phyloP scores from a whole-genome alignment of 1,140 invertebrate genomes.

The Chironomus tepperi region DNA sequence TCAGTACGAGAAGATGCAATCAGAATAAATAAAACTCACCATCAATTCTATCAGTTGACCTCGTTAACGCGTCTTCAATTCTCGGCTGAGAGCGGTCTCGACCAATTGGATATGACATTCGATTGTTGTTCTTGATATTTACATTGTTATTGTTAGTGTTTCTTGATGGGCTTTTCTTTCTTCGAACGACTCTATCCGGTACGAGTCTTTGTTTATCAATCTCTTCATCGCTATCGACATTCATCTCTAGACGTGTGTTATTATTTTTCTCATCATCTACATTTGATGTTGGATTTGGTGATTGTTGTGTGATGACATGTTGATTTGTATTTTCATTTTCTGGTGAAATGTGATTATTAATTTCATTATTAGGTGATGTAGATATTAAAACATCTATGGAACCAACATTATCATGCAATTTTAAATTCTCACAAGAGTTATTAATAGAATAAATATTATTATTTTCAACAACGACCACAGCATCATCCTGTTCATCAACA shows the following conservation, averaged over 20 bases:
- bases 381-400: not conserved
- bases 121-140: conserved; percentile 53
- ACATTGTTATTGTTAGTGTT: conserved; percentile 27
- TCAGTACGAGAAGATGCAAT: too few relatives aligned
- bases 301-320: conserved; percentile 25
- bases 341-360: conserved; percentile 23
- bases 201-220: conserved; percentile 48
- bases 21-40: not conserved
- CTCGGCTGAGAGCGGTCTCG: conserved; percentile 31
- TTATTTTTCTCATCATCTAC: not conserved
- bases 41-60: conserved; percentile 25
- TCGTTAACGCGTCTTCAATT: not conserved
- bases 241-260: not conserved
- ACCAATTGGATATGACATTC: conserved; percentile 36
- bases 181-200: conserved; percentile 52
- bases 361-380: not conserved
- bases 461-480: not conserved
- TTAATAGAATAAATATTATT: not conserved
- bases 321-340: conserved; percentile 29
- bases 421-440: too few relatives aligned
- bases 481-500: conserved; percentile 10
- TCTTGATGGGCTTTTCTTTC: conserved; percentile 35
- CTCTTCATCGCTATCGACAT: conserved; percentile 35
- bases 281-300: conserved; percentile 27
- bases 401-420: too few relatives aligned